Evolutionary conservation across 2,797 vertebrate species (phyloP), one percentile per base, ranked within the genome.

Genomic region (Scolopax rusticola): DNA sequence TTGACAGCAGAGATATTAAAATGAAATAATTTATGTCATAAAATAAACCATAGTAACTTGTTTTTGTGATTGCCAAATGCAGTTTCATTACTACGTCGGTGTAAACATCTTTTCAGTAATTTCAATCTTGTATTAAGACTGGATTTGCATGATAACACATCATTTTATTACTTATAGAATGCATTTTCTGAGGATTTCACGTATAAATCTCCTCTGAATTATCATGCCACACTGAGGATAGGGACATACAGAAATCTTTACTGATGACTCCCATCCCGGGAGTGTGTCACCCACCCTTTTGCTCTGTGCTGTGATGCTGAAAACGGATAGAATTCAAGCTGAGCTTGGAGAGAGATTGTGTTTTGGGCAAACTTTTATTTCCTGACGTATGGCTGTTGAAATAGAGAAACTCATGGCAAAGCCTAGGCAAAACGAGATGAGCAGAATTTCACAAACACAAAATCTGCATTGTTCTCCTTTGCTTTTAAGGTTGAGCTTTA

Each of bases 1-100:
- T 95, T 98, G 97, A 94, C 96, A 97, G 95, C 60, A 84, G 33
- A 96, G 33, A 86, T 97, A 97, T 95, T 97, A 97, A 97, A 97
- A 97, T 97, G 86, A 97, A 97, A 97, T 87, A 94, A 95, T 95
- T 93, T 97, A 57, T 96, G 86, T 95, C 83, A 94, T 90, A 96
- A 97, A 97, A 97, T 92, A 96, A 85, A 97, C 64, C 47, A 50
- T 16, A 95, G 90, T 60, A 96, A 74, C 56, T 91, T 95, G 94
- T 96, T 97, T 94, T 96, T 89, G 74, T 91, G 89, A 97, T 94
- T 97, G 75, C 74, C 90, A 97, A 95, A 91, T 68, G 54, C 53
- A 95, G 71, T 95, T 97, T 96, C 86, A 93, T 95, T 96, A 95
- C 89, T 90, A 94, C 59, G 25, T 78, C 90, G 54, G 32, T 94